Evolutionary conservation across 2,113 vertebrate species (phyloP).

Genomic region (Excalfactoria chinensis): DNA sequence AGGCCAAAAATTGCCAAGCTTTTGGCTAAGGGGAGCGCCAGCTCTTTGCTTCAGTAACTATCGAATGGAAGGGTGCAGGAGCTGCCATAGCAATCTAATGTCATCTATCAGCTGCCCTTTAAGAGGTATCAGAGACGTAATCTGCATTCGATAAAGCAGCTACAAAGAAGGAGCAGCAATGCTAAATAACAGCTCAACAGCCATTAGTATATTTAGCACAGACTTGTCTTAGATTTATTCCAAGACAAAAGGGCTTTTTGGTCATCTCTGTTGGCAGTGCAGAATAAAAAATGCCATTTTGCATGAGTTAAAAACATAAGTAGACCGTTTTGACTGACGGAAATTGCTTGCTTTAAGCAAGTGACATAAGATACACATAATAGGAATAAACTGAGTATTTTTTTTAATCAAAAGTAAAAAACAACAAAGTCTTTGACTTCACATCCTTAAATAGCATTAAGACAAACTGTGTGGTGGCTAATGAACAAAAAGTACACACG

Average conservation of each 20-base stretch:
- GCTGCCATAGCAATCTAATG: not conserved
- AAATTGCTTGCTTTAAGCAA: not conserved
- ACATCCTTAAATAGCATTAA: not conserved
- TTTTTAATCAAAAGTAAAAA: not conserved
- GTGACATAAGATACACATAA: not conserved
- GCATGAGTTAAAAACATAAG: not conserved
- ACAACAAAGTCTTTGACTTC: not conserved
- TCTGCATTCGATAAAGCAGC: conserved; percentile 5
- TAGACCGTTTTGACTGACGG: not conserved
- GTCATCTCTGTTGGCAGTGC: not conserved
- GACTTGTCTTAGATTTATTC: not conserved
- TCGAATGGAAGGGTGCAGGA: not conserved
- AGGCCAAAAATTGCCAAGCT: not conserved
- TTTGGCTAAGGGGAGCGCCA: not conserved
- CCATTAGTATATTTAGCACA: not conserved
- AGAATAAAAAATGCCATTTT: not conserved
- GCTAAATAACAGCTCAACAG: not conserved
- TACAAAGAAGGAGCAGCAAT: conserved; percentile 8
- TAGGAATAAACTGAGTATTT: not conserved
- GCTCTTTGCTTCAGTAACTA: not conserved
- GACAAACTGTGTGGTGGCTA: not conserved
- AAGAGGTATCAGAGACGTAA: not conserved
- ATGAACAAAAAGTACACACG: not conserved
- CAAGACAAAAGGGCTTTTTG: not conserved
- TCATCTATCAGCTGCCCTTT: not conserved